Evolutionary conservation across 2,888 invertebrate genomes (phyloP), one percentile per base, ranked within the genome.

Genomic region (Anarsia innoxiella): DNA sequence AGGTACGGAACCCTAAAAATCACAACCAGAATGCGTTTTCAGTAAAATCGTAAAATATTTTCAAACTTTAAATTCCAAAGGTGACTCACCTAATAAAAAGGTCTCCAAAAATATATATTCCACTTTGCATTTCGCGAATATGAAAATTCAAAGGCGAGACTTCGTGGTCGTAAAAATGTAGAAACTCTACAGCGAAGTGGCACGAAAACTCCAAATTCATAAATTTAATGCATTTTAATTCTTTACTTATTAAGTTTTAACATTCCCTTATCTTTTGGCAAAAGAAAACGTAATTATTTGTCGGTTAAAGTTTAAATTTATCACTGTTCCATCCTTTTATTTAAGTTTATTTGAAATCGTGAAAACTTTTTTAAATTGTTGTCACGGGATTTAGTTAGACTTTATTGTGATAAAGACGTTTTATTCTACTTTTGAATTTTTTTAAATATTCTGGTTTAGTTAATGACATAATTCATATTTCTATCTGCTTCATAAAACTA

Each of bases 311-410:
- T 40, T 31, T 9, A 19, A 23, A 33, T 49, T 50, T 39, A 41
- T 14, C 15, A 26, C 14, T 38, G 35, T 43, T 56, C n/a, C n/a
- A n/a, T 53, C 53, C 55, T 51, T 51, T 56, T 55, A 52, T 59
- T 58, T 57, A 56, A 41, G 34, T 37, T n/a, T n/a, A 41, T 33
- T 33, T 4, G 15, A 14, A 10, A 26, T 15, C 33, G n/a, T 26
- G 25, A 33, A n/a, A 13, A 6, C 12, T 28, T 51, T 60, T 62
- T 58, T 59, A 54, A 55, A 53, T 51, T 49, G 31, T 47, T 52
- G 53, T 57, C 62, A 63, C 61, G 61, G 40, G 46, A 59, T n/a
- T n/a, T n/a, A n/a, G n/a, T n/a, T n/a, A n/a, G n/a, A n/a, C n/a
- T n/a, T n/a, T n/a, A n/a, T n/a, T n/a, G n/a, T n/a, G n/a, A n/a